These are phyloP conservation scores for Heliconius ismenius DNA, from an alignment of 2,888 invertebrate genomes.

Conservation along the genomic window DNA sequence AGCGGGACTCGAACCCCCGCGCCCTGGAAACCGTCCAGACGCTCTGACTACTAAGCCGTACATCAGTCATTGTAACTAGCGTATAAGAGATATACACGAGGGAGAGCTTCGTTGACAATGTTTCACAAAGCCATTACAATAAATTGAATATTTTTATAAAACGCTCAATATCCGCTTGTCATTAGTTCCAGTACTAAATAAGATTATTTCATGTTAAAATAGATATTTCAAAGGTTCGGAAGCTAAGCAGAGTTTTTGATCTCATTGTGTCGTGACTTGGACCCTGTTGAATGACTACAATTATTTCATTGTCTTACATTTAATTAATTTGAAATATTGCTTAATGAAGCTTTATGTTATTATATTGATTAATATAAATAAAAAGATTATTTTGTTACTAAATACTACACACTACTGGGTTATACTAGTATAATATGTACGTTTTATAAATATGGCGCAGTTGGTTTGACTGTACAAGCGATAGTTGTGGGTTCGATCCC, in stretches of 20 bases:
- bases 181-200: background rate
- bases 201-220: background rate
- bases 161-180: background rate
- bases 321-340: background rate
- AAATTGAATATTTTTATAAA: background rate
- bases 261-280: background rate
- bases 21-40: too few relatives aligned
- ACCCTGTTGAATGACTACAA: background rate
- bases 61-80: too few relatives aligned
- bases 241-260: slow-evolving; percentile 5
- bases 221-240: background rate
- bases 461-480: too few relatives aligned
- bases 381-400: too few relatives aligned
- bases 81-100: too few relatives aligned
- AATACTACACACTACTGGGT: too few relatives aligned
- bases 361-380: background rate
- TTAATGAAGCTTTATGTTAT: background rate
- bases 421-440: too few relatives aligned
- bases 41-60: too few relatives aligned
- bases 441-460: too few relatives aligned
- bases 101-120: too few relatives aligned
- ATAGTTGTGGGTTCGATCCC: too few relatives aligned
- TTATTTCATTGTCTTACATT: background rate
- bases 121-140: background rate
- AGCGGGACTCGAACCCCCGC: too few relatives aligned